Base-by-base conservation (phyloP, 2,113 vertebrate genomes). In the Deroptyus accipitrinus region DNA sequence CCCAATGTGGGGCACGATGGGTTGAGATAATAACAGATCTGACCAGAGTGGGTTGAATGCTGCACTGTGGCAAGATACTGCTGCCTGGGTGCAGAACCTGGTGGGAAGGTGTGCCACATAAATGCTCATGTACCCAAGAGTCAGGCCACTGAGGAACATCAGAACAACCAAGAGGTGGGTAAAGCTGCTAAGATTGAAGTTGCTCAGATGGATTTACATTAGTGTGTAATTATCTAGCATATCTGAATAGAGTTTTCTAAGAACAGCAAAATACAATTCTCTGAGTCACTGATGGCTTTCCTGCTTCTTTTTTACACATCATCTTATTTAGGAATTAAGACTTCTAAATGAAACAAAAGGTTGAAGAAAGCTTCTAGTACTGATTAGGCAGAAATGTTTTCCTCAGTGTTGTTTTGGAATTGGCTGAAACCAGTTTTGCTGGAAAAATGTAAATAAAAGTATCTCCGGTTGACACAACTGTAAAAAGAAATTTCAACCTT, bases 401-500 rank as follows among this genome's bases (percentile, higher is more conserved):
- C 52, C 31, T 62, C 23, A 72, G 9, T 46, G 10, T 17, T 80
- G 7, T 49, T 63, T 46, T 83, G 41, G 61, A 90, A 83, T 11
- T 67, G 25, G 13, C 15, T 67, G 33, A 74, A 80, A 70, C 1
- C 9, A 57, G 8, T 66, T 93, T 78, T 90, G 3, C 35, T 57
- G 46, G 18, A 37, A 93, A 88, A 73, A 83, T 27, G 69, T 14
- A 76, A 87, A 66, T n/a, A 52, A 46, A 90, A 31, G 10, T 20
- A 22, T 18, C 24, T 88, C 25, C 74, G n/a, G 27, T 27, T 0
- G 0, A 77, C 12, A 74, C 3, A 66, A n/a, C 8, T 30, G 35
- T 52, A 63, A 35, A 59, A 77, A 77, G 25, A 59, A 25, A 77
- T 81, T 67, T 81, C 61, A 78, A 0, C 19, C 14, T 90, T 30